A percentile compares a stretch with the other conserved stretches of the same genome.
Conservation (phyloP, 2,888 invertebrate species). For the Pollenia labialis region DNA sequence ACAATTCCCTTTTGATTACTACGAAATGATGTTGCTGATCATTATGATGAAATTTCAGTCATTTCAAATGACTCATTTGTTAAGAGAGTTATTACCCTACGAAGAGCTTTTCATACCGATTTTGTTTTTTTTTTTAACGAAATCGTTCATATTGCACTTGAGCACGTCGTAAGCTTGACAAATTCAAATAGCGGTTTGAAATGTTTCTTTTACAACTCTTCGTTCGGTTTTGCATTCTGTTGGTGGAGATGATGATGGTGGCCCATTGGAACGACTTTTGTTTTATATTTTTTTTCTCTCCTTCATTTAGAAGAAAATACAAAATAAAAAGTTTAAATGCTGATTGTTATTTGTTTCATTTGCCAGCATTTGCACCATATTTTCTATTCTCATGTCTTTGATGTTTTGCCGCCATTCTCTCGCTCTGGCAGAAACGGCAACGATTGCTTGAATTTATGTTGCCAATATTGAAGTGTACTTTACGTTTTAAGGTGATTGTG, state of each 20-base stretch:
- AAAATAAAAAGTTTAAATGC: constrained; percentile 64
- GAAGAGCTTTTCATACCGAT: constrained; percentile 19
- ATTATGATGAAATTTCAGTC: constrained; percentile 20
- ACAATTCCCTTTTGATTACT: constrained; percentile 8
- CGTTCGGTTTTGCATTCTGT: constrained; percentile 19
- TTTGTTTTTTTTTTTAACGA: constrained; percentile 32
- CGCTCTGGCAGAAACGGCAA: constrained; percentile 1
- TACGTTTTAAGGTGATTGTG: constrained; percentile 48
- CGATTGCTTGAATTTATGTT: constrained; percentile 58
- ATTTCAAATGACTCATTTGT: constrained; percentile 66
- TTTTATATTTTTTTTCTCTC: constrained; percentile 15
- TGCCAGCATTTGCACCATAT: constrained; percentile 69
- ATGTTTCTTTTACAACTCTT: constrained; percentile 26
- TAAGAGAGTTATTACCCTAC: constrained; percentile 48
- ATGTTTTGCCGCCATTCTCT: constrained; percentile 61
- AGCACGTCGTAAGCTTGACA: constrained; percentile 73
- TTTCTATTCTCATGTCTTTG: constrained; percentile 61
- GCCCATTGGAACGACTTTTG: constrained; percentile 46
- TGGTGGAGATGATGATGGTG: constrained; percentile 54
- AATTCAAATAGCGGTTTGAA: constrained; percentile 73
- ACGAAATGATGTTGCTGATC: constrained; percentile 8
- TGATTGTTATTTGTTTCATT: constrained; percentile 69
- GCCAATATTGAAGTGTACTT: constrained; percentile 55
- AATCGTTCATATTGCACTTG: constrained; percentile 62
- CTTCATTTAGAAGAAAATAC: constrained; percentile 56